Evolutionary conservation across 2,113 vertebrate genomes (phyloP).

Genomic region (Natator depressus): DNA sequence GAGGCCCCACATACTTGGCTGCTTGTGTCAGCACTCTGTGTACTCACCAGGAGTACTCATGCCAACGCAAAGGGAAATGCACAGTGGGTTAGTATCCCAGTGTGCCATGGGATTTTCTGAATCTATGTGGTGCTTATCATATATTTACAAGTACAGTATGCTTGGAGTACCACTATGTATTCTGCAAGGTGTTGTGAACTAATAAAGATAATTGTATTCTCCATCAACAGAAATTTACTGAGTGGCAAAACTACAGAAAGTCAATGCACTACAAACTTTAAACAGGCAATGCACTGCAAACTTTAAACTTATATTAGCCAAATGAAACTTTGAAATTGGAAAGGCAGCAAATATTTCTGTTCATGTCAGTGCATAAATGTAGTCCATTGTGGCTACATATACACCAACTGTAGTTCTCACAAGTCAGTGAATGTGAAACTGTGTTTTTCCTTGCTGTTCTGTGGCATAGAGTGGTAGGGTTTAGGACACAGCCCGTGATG

Average conservation of each 20-base stretch:
- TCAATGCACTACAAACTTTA: neutral
- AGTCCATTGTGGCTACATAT: neutral
- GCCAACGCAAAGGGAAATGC: neutral
- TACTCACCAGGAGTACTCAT: neutral
- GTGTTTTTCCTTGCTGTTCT: neutral
- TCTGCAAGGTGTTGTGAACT: neutral
- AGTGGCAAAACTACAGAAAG: neutral
- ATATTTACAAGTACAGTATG: neutral
- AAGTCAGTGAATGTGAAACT: neutral
- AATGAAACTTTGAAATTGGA: neutral
- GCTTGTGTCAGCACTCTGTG: neutral
- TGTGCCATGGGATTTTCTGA: neutral
- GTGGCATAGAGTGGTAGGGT: neutral
- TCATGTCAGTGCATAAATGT: neutral
- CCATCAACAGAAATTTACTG: neutral
- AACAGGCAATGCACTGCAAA: neutral
- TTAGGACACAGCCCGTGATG: neutral
- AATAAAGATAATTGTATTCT: neutral
- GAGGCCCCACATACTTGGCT: neutral
- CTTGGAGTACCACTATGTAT: neutral
- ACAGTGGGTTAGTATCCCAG: neutral
- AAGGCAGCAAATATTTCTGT: neutral
- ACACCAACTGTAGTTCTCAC: neutral
- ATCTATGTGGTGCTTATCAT: neutral
- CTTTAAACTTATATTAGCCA: neutral